A percentile compares a stretch with the other conserved stretches of the same genome.
phyloP scores from a whole-genome alignment of 2,797 vertebrate species.

The Trichosurus vulpecula region DNA sequence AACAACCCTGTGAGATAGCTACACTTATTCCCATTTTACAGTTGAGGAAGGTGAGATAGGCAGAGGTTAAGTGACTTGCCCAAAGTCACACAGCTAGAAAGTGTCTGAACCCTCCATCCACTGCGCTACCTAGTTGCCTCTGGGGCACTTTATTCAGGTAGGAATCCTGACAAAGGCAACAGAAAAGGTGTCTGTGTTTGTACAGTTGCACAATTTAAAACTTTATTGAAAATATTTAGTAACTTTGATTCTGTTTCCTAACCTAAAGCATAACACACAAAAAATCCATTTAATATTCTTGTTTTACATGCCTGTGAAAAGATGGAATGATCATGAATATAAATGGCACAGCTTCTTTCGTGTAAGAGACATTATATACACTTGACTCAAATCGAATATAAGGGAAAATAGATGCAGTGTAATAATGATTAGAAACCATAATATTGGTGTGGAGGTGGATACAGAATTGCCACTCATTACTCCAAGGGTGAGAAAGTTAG shows the following conservation, averaged over 20 bases:
- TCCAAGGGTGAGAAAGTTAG: conserved; percentile 67
- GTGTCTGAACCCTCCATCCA: background rate
- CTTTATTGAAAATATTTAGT: conserved; percentile 63
- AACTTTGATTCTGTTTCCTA: conserved; percentile 62
- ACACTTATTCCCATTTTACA: background rate
- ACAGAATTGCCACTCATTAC: conserved; percentile 68
- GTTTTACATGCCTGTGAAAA: conserved; percentile 58
- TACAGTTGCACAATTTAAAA: conserved; percentile 31
- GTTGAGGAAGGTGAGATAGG: background rate
- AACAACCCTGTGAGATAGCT: background rate
- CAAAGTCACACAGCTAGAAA: background rate
- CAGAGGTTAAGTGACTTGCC: background rate
- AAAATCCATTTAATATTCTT: conserved; percentile 9
- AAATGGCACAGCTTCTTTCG: conserved; percentile 60
- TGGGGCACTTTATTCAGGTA: background rate
- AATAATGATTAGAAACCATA: conserved; percentile 68
- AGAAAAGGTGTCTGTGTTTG: conserved; percentile 42
- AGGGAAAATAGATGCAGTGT: conserved; percentile 49
- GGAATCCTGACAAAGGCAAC: background rate
- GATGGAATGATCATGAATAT: conserved; percentile 71
- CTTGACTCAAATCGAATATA: conserved; percentile 59
- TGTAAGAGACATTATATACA: conserved; percentile 51
- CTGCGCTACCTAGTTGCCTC: background rate
- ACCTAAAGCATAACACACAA: conserved; percentile 30
- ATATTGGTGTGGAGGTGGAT: conserved; percentile 50